Conservation (phyloP, 2,113 vertebrate genomes). For the Crocuta crocuta region DNA sequence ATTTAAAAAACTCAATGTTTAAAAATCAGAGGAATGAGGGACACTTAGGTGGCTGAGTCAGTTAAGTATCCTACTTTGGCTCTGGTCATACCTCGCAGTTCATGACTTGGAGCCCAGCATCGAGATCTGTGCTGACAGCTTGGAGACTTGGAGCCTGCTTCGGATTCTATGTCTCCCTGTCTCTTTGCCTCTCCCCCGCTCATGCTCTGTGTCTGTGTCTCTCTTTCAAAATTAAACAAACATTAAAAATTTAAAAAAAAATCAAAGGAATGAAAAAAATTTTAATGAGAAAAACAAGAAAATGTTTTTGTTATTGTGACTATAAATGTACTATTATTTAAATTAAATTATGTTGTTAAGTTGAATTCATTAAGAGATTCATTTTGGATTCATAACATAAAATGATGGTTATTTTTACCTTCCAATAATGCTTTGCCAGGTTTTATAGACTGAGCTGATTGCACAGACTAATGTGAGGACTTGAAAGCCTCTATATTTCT, state of each 20-base stretch:
- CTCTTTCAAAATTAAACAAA: no score
- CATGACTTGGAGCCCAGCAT: no score
- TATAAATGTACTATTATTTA: not conserved
- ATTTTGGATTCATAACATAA: not conserved
- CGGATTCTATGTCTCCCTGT: no score
- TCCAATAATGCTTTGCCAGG: not conserved
- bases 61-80: no score
- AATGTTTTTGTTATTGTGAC: not conserved
- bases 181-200: no score
- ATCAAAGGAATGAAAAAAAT: not conserved
- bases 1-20: no score
- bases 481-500: not conserved
- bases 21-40: no score
- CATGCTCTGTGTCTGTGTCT: no score
- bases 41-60: no score
- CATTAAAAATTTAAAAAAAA: not conserved
- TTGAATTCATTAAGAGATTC: conserved; percentile 4
- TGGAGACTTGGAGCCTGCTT: no score
- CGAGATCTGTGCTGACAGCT: no score
- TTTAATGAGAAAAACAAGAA: conserved; percentile 9
- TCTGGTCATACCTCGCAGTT: no score
- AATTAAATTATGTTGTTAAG: not conserved
- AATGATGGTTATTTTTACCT: not conserved
- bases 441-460: not conserved
- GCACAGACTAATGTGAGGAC: not conserved